Evolutionary conservation across 2,113 vertebrate genomes (phyloP).

Genomic region (Chionomys nivalis): DNA sequence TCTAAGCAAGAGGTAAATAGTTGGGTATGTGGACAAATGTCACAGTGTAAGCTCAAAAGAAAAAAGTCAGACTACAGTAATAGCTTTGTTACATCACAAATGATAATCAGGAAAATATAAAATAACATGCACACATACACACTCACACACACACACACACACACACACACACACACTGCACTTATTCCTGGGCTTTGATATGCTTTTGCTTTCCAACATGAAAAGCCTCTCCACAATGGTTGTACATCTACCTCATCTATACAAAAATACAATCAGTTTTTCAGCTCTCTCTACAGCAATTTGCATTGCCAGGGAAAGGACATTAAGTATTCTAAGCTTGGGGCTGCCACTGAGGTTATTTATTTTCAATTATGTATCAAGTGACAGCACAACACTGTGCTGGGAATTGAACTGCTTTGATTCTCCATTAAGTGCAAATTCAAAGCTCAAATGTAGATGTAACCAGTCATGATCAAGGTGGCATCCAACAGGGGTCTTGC

Average conservation of each 20-base stretch:
- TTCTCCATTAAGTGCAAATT: conserved; percentile 69
- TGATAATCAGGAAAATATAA: background rate
- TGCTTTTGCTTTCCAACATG: background rate
- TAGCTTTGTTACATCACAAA: background rate
- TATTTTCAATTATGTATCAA: conserved; percentile 76
- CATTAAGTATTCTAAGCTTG: conserved; percentile 23
- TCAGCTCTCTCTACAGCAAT: background rate
- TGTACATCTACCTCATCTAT: background rate
- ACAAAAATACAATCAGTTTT: background rate
- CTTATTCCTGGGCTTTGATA: background rate
- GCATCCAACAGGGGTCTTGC: background rate
- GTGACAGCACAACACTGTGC: conserved; percentile 54
- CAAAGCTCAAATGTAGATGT: conserved; percentile 33
- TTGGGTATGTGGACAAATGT: background rate
- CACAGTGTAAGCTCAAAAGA: background rate
- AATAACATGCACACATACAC: background rate
- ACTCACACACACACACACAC: background rate
- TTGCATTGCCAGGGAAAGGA: background rate
- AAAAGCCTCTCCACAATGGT: background rate
- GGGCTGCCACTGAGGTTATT: conserved; percentile 62
- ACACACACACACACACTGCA: background rate
- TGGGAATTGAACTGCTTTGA: conserved; percentile 76
- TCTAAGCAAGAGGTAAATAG: fast-evolving
- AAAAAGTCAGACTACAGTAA: background rate
- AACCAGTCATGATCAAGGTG: background rate